Base-by-base conservation (phyloP, 2,888 invertebrate species). In the Acanthosepion pharaonis region DNA sequence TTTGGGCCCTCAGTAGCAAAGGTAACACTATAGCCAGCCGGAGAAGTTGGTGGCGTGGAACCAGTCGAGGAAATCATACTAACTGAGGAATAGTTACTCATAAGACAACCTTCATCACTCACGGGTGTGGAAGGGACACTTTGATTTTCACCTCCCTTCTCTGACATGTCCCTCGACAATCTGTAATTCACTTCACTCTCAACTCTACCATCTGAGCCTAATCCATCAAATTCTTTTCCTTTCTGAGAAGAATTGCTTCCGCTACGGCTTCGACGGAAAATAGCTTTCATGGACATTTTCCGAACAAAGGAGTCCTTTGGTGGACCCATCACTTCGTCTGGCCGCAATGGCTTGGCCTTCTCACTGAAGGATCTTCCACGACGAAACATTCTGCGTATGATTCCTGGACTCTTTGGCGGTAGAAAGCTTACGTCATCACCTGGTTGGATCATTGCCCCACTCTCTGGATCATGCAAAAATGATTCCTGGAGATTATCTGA, bases 321-420 rank as follows among this genome's bases (percentile, higher is more conserved):
- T 33, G 55, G 33, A 94, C 53, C 55, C 48, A 55, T 28, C 48
- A 64, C 59, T 64, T 94, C 94, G 23, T 94, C 95, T n/a, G 91
- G 94, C 53, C 91, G n/a, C 42, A 94, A 49, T 23, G 93, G 91
- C 93, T 95, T 94, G 42, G 91, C 92, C 94, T 95, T 95, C 49
- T 96, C 96, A 93, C 95, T 96, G n/a, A 95, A 95, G 18, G 96
- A 95, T 95, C 96, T 96, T 92, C 96, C 94, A 94, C 96, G 96
- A 48, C 96, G 95, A 91, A 96, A 96, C 95, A 96, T 96, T 94
- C 96, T 96, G 94, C 96, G 96, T 51, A 96, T 95, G 93, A 96
- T 96, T 23, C 96, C 96, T 9, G 96, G 95, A 94, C 96, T 96
- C 95, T 96, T 96, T n/a, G 94, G 94, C 8, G 94, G 94, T 42